Base-by-base conservation (phyloP, 1,140 invertebrate species). In the Amphibalanus amphitrite region DNA sequence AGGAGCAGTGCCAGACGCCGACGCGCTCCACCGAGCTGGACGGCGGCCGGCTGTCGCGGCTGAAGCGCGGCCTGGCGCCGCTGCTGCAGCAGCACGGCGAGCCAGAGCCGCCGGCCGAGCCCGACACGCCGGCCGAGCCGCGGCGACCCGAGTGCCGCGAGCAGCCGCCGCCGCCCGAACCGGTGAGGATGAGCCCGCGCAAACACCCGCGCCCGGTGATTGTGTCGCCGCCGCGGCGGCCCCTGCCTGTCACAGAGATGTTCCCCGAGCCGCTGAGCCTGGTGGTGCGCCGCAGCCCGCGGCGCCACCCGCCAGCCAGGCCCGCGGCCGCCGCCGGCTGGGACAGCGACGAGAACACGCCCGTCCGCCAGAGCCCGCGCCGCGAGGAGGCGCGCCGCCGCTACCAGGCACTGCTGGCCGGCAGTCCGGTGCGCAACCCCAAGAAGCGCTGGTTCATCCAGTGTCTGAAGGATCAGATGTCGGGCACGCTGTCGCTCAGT, bases 401-500 rank as follows among this genome's bases (percentile, higher is more conserved):
- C 65, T 67, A 67, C 65, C 65, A 67, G 65, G 65, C 65, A 0
- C 15, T 67, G 26, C n/a, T 28, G 28, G 8, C 65, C 10, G 65
- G 65, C 65, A 67, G 65, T 28, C 65, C 65, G 6, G 65, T 67
- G n/a, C 65, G 65, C 65, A 67, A 67, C 65, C 65, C 65, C 17
- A 67, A 67, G 65, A 67, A 67, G 65, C 65, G 65, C 65, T 67
- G 65, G 65, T 67, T 67, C 65, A 67, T 67, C 28, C 65, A 67
- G n/a, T 67, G 65, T 67, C 65, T 67, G 26, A 67, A 67, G n/a
- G 65, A 67, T 26, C 65, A 67, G 65, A 67, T 67, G 65, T 28
- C 6, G 3, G 65, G 65, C 65, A n/a, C n/a, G 8, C 65, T 67
- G 65, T 67, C 65, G 65, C 65, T 67, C 65, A 67, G 65, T 28